Evolutionary conservation across 2,113 vertebrate genomes (phyloP).

Genomic region (Chloropsis cyanopogon): DNA sequence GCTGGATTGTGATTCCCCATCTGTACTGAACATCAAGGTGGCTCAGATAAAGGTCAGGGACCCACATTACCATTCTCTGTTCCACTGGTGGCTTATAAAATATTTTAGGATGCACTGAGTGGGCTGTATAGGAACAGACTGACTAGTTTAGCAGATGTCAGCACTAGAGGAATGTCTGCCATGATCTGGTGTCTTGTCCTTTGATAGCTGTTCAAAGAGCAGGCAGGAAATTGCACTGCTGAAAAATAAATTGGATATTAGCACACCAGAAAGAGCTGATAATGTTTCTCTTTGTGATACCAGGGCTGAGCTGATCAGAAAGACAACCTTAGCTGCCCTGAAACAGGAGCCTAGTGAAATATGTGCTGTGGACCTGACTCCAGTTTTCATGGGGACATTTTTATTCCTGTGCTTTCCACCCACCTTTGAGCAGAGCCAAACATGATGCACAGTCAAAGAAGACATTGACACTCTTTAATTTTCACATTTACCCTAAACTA

Average conservation of each 20-base stretch:
- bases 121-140: conserved; percentile 41
- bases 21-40: conserved; percentile 35
- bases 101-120: conserved; percentile 54
- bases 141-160: conserved; percentile 61
- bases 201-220: conserved; percentile 56
- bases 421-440: background rate
- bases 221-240: conserved; percentile 60
- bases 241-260: conserved; percentile 47
- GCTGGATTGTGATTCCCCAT: conserved; percentile 8
- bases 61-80: background rate
- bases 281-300: conserved; percentile 18
- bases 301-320: background rate
- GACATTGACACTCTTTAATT: background rate
- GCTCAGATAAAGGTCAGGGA: conserved; percentile 45
- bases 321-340: background rate
- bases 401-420: background rate
- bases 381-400: background rate
- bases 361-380: background rate
- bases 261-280: background rate
- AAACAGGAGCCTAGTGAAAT: background rate
- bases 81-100: conserved; percentile 40
- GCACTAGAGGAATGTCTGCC: conserved; percentile 40
- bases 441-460: background rate
- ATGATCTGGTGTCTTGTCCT: conserved; percentile 47
- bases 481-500: background rate